Conservation (phyloP, 2,888 invertebrate genomes). For the Ptychoptera contaminata region DNA sequence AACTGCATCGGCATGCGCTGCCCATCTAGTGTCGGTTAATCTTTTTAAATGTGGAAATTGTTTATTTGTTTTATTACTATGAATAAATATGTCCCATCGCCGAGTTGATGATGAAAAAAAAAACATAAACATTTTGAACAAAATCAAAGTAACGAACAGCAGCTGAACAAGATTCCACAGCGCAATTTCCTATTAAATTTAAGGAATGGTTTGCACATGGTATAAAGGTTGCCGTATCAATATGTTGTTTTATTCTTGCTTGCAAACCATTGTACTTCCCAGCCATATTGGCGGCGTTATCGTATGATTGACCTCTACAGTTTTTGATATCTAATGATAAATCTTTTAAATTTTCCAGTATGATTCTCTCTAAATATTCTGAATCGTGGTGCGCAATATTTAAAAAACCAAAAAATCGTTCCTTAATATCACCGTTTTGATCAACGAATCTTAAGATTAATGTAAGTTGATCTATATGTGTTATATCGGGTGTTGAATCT, state of each 20-base stretch:
- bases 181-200: conserved; percentile 16
- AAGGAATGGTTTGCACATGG: conserved; percentile 18
- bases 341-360: not conserved
- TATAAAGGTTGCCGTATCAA: conserved; percentile 17
- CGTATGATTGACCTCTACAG: too few species aligned
- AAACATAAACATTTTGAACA: conserved; percentile 6
- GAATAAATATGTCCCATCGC: conserved; percentile 6
- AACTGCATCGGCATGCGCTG: conserved; percentile 6
- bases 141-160: conserved; percentile 6
- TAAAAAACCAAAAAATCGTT: conserved; percentile 6
- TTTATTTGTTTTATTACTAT: not conserved
- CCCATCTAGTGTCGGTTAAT: conserved; percentile 4
- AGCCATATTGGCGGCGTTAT: conserved; percentile 19
- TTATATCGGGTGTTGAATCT: conserved; percentile 8
- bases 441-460: conserved; percentile 6
- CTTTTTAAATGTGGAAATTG: not conserved
- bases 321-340: conserved; percentile 5
- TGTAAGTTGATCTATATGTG: conserved; percentile 8
- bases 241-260: conserved; percentile 16
- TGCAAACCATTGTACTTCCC: conserved; percentile 18
- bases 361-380: not conserved
- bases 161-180: conserved; percentile 6
- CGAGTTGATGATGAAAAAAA: conserved; percentile 7
- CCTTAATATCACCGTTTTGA: not conserved
- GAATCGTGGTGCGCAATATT: conserved; percentile 2